These are phyloP conservation scores for Penaeus indicus DNA, from an alignment of 1,140 invertebrate species.

Conservation along the genomic window DNA sequence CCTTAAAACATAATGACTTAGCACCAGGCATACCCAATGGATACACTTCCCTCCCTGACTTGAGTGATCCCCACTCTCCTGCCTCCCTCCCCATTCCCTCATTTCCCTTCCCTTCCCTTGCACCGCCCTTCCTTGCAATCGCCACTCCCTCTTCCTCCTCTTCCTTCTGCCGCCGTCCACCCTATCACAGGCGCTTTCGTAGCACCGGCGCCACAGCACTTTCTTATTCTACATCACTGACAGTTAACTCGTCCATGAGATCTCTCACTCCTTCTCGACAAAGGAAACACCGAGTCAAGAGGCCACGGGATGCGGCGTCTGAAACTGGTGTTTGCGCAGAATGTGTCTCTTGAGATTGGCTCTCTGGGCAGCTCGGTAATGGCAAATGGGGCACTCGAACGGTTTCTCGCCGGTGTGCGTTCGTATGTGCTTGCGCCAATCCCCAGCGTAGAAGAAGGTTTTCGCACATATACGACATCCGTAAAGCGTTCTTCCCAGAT, in stretches of 20 bases:
- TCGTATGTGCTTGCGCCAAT: conserved; percentile 54
- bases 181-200: too few relatives aligned
- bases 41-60: too few relatives aligned
- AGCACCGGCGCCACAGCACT: too few relatives aligned
- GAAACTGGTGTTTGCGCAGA: conserved; percentile 44
- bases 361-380: conserved; percentile 50
- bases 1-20: conserved; percentile 56
- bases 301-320: conserved; percentile 12
- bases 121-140: too few relatives aligned
- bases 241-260: too few relatives aligned
- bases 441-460: conserved; percentile 55
- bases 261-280: neutral
- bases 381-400: conserved; percentile 50
- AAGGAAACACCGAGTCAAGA: neutral
- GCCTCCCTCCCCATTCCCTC: neutral
- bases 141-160: too few relatives aligned
- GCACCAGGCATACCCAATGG: conserved; percentile 38
- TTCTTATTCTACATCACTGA: too few relatives aligned
- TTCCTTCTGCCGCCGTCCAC: too few relatives aligned
- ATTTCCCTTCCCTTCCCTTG: too few relatives aligned
- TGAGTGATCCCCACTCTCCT: too few relatives aligned
- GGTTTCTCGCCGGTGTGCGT: conserved; percentile 55
- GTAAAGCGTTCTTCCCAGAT: conserved; percentile 52
- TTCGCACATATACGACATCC: conserved; percentile 55
- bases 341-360: conserved; percentile 53